Evolutionary conservation across 2,113 vertebrate species (phyloP).

Genomic region (Phoxinus phoxinus): DNA sequence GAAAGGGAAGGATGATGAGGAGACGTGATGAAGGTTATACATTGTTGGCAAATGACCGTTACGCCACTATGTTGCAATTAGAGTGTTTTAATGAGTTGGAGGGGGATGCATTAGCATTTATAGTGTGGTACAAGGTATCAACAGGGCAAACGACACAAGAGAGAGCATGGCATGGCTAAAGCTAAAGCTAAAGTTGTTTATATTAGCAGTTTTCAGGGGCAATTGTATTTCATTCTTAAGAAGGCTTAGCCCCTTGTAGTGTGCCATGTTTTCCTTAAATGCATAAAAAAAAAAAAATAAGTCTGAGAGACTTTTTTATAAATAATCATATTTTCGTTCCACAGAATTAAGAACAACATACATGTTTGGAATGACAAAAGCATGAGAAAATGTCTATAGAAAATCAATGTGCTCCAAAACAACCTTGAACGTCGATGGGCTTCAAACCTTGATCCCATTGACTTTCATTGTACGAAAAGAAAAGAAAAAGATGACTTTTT

Average conservation of each 20-base stretch:
- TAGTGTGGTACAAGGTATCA: constrained; percentile 31
- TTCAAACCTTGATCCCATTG: not conserved
- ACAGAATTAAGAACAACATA: not conserved
- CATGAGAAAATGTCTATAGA: not conserved
- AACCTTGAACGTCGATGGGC: not conserved
- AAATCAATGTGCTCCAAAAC: not conserved
- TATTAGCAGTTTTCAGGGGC: not conserved
- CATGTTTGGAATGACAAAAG: not conserved
- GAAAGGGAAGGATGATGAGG: constrained; percentile 23
- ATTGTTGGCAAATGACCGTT: constrained; percentile 59
- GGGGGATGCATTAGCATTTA: constrained; percentile 54
- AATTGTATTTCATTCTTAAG: not conserved
- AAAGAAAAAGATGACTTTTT: not conserved
- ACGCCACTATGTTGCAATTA: constrained; percentile 63
- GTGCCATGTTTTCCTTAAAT: not conserved
- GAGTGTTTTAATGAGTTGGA: constrained; percentile 62
- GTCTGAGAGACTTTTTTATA: not conserved
- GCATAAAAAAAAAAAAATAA: not conserved
- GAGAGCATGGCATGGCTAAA: not conserved
- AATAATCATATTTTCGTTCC: not conserved
- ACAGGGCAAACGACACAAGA: constrained; percentile 13
- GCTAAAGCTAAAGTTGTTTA: not conserved
- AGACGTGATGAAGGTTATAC: constrained; percentile 40
- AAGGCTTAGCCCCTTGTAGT: not conserved
- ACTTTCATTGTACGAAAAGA: not conserved